Percentiles rank a stretch among this genome's conserved stretches.
Evolutionary conservation across 2,113 vertebrate species (phyloP).

Genomic region (Oryzias javanicus): DNA sequence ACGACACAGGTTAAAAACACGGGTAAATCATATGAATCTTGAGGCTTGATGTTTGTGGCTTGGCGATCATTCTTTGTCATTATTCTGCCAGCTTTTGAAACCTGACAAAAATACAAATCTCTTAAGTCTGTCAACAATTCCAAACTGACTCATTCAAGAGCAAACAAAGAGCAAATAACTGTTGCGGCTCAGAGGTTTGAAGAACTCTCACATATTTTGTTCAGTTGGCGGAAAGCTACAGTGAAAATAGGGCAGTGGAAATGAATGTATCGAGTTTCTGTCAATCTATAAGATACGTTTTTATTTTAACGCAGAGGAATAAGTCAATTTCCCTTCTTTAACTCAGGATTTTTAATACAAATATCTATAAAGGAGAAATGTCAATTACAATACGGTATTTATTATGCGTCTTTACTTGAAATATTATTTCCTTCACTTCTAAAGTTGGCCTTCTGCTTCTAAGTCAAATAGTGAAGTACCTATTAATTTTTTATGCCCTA

Average conservation of each 20-base stretch:
- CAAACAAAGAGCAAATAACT: slow-evolving; percentile 11
- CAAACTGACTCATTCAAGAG: slow-evolving; percentile 40
- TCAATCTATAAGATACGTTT: slow-evolving; percentile 26
- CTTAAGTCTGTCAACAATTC: slow-evolving; percentile 49
- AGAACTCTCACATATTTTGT: too few relatives aligned
- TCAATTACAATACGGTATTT: neutral
- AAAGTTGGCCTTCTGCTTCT: slow-evolving; percentile 33
- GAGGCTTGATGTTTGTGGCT: slow-evolving; percentile 51
- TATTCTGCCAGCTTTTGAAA: slow-evolving; percentile 64
- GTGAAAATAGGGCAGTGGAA: slow-evolving; percentile 11
- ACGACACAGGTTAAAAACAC: slow-evolving; percentile 67
- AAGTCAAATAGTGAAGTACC: slow-evolving; percentile 46
- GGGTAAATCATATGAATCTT: slow-evolving; percentile 65
- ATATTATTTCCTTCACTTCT: slow-evolving; percentile 27
- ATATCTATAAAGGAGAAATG: neutral
- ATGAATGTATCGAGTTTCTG: slow-evolving; percentile 6
- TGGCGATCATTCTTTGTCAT: slow-evolving; percentile 55
- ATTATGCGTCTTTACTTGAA: slow-evolving; percentile 14
- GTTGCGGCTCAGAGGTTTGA: neutral
- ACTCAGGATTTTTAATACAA: neutral
- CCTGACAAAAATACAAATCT: slow-evolving; percentile 63
- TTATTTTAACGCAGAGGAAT: neutral
- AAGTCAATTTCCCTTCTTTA: neutral
- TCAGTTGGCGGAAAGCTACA: slow-evolving; percentile 5
- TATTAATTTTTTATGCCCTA: slow-evolving; percentile 70